phyloP scores from a whole-genome alignment of 2,888 invertebrate genomes.

The Listrodromus nycthemerus region DNA sequence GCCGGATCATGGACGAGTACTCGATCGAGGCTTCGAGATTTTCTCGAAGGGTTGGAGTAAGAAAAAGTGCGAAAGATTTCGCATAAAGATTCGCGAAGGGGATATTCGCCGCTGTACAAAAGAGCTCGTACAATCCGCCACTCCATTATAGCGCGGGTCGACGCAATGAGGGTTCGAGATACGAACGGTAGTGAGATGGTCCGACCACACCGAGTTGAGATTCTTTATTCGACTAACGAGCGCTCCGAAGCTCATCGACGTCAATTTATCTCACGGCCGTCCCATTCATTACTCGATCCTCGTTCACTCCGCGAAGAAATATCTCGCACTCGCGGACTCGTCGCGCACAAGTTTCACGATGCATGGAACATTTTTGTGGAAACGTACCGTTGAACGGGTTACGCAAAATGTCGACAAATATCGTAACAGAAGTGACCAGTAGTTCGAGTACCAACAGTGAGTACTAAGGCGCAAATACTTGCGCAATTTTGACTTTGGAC shows the following conservation, averaged over 20 bases:
- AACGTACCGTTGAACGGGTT: not conserved
- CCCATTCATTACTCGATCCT: slow-evolving; percentile 56
- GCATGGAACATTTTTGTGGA: slow-evolving; percentile 5
- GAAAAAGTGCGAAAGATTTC: slow-evolving; percentile 31
- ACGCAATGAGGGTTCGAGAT: slow-evolving; percentile 20
- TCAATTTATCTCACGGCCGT: slow-evolving; percentile 60
- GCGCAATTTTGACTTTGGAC: no score
- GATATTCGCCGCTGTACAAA: slow-evolving; percentile 15
- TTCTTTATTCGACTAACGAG: slow-evolving; percentile 66
- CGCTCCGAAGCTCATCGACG: slow-evolving; percentile 58
- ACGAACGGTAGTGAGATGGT: slow-evolving; percentile 22
- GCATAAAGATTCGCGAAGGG: slow-evolving; percentile 23
- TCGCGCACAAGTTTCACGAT: slow-evolving; percentile 29
- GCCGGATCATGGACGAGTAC: not conserved
- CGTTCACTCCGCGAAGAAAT: slow-evolving; percentile 29
- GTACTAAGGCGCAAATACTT: no score
- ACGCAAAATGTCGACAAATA: not conserved
- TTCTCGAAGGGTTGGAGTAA: slow-evolving; percentile 3
- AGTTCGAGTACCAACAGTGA: no score
- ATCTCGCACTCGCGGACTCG: slow-evolving; percentile 6
- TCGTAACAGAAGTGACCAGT: not conserved
- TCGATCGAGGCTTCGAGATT: not conserved
- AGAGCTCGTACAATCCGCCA: slow-evolving; percentile 32
- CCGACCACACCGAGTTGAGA: slow-evolving; percentile 37
- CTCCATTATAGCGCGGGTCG: slow-evolving; percentile 35